Conservation (phyloP, 2,888 invertebrate genomes). For the Protonemura montana region DNA sequence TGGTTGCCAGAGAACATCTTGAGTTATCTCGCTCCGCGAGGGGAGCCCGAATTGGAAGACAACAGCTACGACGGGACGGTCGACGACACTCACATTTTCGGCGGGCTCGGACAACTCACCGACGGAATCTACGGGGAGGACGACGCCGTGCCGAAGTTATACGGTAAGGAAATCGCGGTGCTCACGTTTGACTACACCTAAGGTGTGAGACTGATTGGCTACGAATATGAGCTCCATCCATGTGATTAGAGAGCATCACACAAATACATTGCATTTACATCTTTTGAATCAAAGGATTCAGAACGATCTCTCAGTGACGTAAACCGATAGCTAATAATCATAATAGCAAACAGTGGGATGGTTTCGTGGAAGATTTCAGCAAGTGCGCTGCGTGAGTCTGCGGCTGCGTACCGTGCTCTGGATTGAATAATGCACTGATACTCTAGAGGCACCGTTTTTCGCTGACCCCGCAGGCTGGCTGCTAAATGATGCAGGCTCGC, state of each 20-base stretch:
- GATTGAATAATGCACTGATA: no score
- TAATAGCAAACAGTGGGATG: no score
- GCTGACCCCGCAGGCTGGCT: slow-evolving; percentile 19
- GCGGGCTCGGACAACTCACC: slow-evolving; percentile 83
- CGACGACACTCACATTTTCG: slow-evolving; percentile 64
- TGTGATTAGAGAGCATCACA: no score
- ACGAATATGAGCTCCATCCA: no score
- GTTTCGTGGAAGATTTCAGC: no score
- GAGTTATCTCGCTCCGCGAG: slow-evolving; percentile 73
- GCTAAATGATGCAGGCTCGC: slow-evolving; percentile 25
- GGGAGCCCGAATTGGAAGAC: slow-evolving; percentile 73
- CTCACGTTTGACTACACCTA: not conserved
- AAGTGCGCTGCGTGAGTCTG: no score
- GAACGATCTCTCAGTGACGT: no score
- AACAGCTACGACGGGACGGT: slow-evolving; percentile 79
- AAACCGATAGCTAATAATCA: no score
- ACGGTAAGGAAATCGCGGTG: slow-evolving; percentile 14
- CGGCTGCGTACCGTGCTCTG: no score
- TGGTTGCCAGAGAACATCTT: slow-evolving; percentile 69
- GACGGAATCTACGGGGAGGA: slow-evolving; percentile 77
- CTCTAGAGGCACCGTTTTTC: no score
- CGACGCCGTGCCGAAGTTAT: slow-evolving; percentile 66
- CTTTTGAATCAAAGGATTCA: no score
- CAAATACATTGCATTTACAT: no score
- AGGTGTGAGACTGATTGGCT: not conserved